phyloP scores from a whole-genome alignment of 2,797 vertebrate species.

The Lemur catta region DNA sequence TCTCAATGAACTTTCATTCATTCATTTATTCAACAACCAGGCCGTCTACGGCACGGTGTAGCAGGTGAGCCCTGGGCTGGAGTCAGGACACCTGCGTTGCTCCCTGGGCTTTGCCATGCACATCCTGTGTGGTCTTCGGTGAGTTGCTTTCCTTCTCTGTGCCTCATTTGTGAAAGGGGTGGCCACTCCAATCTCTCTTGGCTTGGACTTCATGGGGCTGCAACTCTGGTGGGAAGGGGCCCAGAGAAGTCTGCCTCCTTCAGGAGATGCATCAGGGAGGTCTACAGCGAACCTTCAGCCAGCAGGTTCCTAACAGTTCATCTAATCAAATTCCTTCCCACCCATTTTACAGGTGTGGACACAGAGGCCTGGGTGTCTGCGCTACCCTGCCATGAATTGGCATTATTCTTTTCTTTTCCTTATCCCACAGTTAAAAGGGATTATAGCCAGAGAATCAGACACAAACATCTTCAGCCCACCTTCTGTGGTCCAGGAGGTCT shows the following conservation, averaged over 20 bases:
- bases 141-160: background rate
- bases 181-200: background rate
- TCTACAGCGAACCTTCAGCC: no score
- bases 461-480: background rate
- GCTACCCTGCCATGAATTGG: rapidly evolving
- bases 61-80: background rate
- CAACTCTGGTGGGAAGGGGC: no score
- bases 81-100: background rate
- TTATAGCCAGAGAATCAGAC: background rate
- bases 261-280: background rate
- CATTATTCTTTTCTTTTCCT: background rate
- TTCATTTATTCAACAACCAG: background rate
- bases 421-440: background rate
- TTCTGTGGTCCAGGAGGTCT: background rate
- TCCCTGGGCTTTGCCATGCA: background rate
- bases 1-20: background rate
- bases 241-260: background rate
- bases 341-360: background rate
- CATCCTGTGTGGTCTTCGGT: background rate
- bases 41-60: rapidly evolving
- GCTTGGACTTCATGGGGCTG: background rate
- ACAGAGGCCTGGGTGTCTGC: background rate
- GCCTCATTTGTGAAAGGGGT: background rate
- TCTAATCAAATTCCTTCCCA: no score
- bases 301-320: background rate